A percentile compares a stretch with the other conserved stretches of the same genome.
Conservation (phyloP, 2,797 vertebrate genomes). For the Vultur gryphus region DNA sequence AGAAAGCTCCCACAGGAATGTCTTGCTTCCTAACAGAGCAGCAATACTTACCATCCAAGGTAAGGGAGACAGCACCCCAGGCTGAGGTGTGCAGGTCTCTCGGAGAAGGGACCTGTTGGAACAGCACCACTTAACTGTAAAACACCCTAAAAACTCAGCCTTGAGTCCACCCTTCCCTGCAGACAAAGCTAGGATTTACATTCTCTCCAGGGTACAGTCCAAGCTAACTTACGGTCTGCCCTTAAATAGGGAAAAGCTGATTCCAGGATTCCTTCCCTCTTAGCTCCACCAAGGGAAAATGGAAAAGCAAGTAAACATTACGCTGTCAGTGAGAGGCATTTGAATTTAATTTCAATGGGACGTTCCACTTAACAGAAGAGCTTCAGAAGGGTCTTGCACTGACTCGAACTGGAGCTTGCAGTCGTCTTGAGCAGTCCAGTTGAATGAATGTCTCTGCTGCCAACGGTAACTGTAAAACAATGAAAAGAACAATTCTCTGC, state of each 20-base stretch:
- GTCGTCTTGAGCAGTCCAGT: not conserved
- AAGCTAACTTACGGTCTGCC: not conserved
- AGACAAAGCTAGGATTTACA: not conserved
- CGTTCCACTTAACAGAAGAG: constrained; percentile 29
- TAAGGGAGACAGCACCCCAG: not conserved
- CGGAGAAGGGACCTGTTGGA: not conserved
- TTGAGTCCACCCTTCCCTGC: not conserved
- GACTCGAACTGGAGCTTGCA: not conserved
- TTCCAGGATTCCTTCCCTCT: not conserved
- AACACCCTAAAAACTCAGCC: not conserved
- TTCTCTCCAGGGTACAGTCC: not conserved
- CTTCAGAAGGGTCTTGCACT: constrained; percentile 29
- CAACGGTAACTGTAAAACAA: not conserved
- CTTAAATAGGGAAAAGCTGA: not conserved
- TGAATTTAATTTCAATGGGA: not conserved
- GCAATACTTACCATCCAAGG: not conserved
- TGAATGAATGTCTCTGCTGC: constrained; percentile 6
- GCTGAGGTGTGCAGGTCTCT: not conserved
- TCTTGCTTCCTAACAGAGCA: not conserved
- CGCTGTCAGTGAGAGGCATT: not conserved
- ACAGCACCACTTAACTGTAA: not conserved
- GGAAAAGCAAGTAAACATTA: constrained; percentile 1
- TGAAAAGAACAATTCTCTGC: constrained; percentile 19
- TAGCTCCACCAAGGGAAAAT: not conserved
- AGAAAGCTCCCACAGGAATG: not conserved